A percentile compares a stretch with the other conserved stretches of the same genome.
These are phyloP conservation scores for Clarias pachynema DNA, from an alignment of 2,797 vertebrate genomes.

Conservation along the genomic window DNA sequence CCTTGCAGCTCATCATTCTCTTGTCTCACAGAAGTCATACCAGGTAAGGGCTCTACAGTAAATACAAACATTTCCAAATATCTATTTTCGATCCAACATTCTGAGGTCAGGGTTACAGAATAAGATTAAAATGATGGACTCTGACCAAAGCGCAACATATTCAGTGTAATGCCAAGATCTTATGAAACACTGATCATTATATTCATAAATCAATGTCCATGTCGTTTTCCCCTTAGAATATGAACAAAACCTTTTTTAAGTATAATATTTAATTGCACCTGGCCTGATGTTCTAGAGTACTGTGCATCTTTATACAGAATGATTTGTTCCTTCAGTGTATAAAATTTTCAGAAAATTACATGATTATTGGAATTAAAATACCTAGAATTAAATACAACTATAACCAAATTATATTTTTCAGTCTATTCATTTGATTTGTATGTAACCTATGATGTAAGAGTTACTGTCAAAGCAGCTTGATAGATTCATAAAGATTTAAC, in stretches of 20 bases:
- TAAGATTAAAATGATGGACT: conserved; percentile 36
- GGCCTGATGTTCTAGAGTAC: background rate
- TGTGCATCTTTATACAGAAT: background rate
- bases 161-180: conserved; percentile 14
- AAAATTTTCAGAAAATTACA: too few species aligned
- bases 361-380: background rate
- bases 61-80: conserved; percentile 39
- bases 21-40: conserved; percentile 13
- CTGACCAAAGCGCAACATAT: conserved; percentile 9
- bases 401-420: background rate
- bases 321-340: background rate
- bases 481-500: background rate
- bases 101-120: conserved; percentile 42
- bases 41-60: conserved; percentile 23
- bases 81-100: conserved; percentile 36
- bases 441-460: background rate
- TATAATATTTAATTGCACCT: background rate
- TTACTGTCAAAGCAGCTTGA: background rate
- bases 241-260: background rate
- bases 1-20: too few species aligned
- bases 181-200: conserved; percentile 27
- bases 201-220: conserved; percentile 10
- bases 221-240: background rate
- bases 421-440: background rate
- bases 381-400: background rate